A percentile compares a stretch with the other conserved stretches of the same genome.
Conservation (phyloP, 2,888 invertebrate species). For the Lathronympha strigana region DNA sequence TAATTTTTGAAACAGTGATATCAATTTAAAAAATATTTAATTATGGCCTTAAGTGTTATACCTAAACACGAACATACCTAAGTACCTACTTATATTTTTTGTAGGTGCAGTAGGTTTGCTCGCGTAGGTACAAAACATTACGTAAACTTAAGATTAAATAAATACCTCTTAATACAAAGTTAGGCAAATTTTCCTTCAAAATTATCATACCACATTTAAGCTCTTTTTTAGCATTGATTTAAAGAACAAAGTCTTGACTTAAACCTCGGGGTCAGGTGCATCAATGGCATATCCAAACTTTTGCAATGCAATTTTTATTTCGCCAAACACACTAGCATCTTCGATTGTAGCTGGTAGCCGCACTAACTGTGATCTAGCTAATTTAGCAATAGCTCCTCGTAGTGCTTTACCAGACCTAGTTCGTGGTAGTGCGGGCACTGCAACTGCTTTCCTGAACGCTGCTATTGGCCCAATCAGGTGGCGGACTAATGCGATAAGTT, state of each 20-base stretch:
- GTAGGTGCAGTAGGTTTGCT: too few relatives aligned
- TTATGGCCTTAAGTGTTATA: too few relatives aligned
- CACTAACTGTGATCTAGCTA: conserved; percentile 91
- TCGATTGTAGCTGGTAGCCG: conserved; percentile 94
- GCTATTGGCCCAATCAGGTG: conserved; percentile 93
- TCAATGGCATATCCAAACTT: conserved; percentile 89
- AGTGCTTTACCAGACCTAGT: conserved; percentile 90
- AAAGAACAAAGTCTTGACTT: conserved; percentile 31
- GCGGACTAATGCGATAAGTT: conserved; percentile 72
- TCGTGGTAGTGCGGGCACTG: conserved; percentile 92
- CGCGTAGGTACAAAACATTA: too few relatives aligned
- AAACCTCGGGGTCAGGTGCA: conserved; percentile 86
- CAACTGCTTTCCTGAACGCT: conserved; percentile 91
- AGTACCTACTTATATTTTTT: too few relatives aligned
- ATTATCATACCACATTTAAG: too few relatives aligned
- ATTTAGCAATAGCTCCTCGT: conserved; percentile 92
- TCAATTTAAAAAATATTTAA: too few relatives aligned
- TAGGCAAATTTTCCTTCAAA: too few relatives aligned
- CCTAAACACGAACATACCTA: too few relatives aligned
- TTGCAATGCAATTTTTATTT: conserved; percentile 90
- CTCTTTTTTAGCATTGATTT: neutral
- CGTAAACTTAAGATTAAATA: too few relatives aligned
- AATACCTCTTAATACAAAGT: too few relatives aligned
- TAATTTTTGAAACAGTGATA: too few relatives aligned
- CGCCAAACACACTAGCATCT: conserved; percentile 91